These are phyloP conservation scores for Hecatera dysodea DNA, from an alignment of 2,888 invertebrate genomes.

Conservation along the genomic window DNA sequence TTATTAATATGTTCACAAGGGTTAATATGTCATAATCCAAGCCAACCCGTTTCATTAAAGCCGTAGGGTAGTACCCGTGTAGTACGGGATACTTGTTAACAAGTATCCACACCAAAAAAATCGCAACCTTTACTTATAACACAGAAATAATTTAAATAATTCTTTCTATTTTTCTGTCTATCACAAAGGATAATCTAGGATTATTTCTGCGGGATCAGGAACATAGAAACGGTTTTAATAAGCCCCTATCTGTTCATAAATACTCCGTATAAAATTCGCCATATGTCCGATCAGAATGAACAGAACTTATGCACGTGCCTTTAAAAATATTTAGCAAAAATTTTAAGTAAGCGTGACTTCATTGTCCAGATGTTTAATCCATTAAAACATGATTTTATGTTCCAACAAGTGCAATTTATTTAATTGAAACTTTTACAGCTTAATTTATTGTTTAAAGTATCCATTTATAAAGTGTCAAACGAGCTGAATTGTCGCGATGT, in stretches of 20 bases:
- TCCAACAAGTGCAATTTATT: constrained; percentile 12
- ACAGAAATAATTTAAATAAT: too few species aligned
- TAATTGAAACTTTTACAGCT: constrained; percentile 22
- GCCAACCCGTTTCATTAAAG: neutral
- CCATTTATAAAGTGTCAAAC: constrained; percentile 8
- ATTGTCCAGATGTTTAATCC: constrained; percentile 41
- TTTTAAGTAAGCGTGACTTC: constrained; percentile 30
- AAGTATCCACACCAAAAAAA: neutral
- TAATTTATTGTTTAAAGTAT: constrained; percentile 20
- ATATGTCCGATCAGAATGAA: constrained; percentile 29
- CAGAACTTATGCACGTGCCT: constrained; percentile 42
- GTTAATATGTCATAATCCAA: too few species aligned
- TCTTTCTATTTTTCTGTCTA: neutral
- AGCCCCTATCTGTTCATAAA: constrained; percentile 23
- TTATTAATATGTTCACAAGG: too few species aligned
- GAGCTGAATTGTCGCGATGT: constrained; percentile 16
- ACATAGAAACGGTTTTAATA: constrained; percentile 8
- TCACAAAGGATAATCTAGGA: constrained; percentile 16
- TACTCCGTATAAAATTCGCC: constrained; percentile 35
- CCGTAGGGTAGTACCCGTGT: too few species aligned
- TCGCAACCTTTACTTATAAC: too few species aligned
- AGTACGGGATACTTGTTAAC: too few species aligned
- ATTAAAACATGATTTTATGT: constrained; percentile 42
- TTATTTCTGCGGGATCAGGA: constrained; percentile 3
- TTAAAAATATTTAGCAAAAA: constrained; percentile 27